Conservation (phyloP, 2,113 vertebrate species). For the Semnornis frantzii region DNA sequence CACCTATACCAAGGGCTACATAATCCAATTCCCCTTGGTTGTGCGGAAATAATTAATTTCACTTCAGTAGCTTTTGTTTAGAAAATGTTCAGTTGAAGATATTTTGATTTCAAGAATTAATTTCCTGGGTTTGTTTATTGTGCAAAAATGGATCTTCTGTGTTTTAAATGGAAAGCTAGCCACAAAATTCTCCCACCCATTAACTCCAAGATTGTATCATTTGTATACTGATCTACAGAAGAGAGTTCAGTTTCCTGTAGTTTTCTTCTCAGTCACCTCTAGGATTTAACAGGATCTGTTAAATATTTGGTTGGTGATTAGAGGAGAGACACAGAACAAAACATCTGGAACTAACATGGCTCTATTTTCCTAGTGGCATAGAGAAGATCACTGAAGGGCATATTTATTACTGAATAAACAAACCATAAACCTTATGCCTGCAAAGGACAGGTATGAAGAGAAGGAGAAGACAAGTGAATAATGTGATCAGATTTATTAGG, state of each 20-base stretch:
- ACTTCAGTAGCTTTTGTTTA: not conserved
- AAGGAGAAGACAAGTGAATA: not conserved
- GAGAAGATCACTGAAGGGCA: not conserved
- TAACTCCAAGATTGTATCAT: constrained; percentile 1
- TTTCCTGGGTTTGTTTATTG: not conserved
- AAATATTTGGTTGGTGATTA: no score
- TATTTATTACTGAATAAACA: not conserved
- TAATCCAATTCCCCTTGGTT: not conserved
- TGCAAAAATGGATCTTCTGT: not conserved
- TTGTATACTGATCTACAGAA: constrained; percentile 10
- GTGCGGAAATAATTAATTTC: not conserved
- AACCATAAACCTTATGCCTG: not conserved
- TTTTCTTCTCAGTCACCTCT: not conserved
- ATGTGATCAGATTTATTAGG: not conserved
- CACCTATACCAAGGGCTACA: not conserved
- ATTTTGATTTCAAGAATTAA: not conserved
- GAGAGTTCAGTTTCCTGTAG: not conserved
- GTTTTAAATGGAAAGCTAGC: not conserved
- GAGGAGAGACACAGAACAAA: no score
- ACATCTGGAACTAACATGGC: no score
- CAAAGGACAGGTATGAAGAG: not conserved
- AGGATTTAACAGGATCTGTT: not conserved
- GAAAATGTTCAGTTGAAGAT: not conserved
- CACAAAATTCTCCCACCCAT: not conserved
- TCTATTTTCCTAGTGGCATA: no score